Evolutionary conservation across 2,113 vertebrate genomes (phyloP).

Genomic region (Myxocyprinus asiaticus): DNA sequence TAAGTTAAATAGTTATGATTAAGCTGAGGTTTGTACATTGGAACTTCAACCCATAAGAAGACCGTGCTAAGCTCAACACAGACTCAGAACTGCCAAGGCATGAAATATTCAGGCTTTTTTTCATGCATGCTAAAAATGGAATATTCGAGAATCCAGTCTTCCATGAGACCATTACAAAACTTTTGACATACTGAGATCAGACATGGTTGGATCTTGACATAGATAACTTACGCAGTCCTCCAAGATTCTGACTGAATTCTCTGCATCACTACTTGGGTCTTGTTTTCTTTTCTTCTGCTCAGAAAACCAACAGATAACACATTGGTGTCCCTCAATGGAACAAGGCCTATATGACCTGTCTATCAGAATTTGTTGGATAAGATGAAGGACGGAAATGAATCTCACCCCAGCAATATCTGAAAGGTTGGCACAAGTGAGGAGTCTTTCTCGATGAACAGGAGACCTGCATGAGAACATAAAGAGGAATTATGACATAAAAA

Average conservation of each 20-base stretch:
- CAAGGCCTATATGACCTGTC: constrained; percentile 19
- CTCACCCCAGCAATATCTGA: constrained; percentile 74
- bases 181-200: neutral
- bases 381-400: neutral
- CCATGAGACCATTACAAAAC: neutral
- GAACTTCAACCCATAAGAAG: neutral
- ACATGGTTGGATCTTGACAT: neutral
- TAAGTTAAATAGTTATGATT: no score
- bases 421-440: constrained; percentile 48
- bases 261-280: constrained; percentile 59
- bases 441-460: constrained; percentile 52
- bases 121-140: neutral
- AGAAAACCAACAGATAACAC: constrained; percentile 46
- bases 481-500: neutral
- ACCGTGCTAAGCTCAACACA: neutral
- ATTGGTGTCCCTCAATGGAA: constrained; percentile 44
- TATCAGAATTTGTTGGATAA: neutral
- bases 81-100: neutral
- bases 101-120: constrained; percentile 1
- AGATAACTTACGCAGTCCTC: constrained; percentile 68
- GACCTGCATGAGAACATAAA: constrained; percentile 58
- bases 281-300: constrained; percentile 81
- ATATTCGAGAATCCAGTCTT: neutral
- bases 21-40: no score
- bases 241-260: constrained; percentile 58